phyloP scores from a whole-genome alignment of 2,113 vertebrate genomes.

The Chaetodon auriga region DNA sequence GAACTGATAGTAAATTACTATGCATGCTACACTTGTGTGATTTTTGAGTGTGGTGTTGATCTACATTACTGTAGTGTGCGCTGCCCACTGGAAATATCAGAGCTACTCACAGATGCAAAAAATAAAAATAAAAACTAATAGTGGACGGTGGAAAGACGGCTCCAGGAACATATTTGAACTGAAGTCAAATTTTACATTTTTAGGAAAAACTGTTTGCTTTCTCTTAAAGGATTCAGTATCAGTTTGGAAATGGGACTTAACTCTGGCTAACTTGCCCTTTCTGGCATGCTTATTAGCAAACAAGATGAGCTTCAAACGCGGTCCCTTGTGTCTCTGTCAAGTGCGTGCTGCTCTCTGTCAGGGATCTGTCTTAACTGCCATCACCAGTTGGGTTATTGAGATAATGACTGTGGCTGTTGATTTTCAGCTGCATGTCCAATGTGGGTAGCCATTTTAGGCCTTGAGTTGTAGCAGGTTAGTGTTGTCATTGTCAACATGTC shows the following conservation, averaged over 20 bases:
- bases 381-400: constrained; percentile 12
- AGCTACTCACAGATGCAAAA: background rate
- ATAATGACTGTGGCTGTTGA: background rate
- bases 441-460: constrained; percentile 43
- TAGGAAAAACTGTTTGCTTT: background rate
- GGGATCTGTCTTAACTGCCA: background rate
- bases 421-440: constrained; percentile 2
- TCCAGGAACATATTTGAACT: background rate
- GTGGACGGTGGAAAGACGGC: background rate
- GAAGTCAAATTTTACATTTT: background rate
- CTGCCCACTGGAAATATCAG: background rate
- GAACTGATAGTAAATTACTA: too few species aligned
- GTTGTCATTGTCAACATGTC: constrained; percentile 16
- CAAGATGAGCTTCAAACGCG: constrained; percentile 31
- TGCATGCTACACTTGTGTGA: background rate
- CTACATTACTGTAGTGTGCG: background rate
- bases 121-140: background rate
- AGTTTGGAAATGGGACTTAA: background rate
- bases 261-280: constrained; percentile 20
- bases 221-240: background rate
- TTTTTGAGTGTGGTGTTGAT: background rate
- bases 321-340: background rate
- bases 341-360: constrained; percentile 14
- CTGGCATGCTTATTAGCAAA: constrained; percentile 46
- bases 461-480: constrained; percentile 10